Evolutionary conservation across 2,888 invertebrate species (phyloP), one percentile per base, ranked within the genome.

Genomic region (Cylindroiulus punctatus): DNA sequence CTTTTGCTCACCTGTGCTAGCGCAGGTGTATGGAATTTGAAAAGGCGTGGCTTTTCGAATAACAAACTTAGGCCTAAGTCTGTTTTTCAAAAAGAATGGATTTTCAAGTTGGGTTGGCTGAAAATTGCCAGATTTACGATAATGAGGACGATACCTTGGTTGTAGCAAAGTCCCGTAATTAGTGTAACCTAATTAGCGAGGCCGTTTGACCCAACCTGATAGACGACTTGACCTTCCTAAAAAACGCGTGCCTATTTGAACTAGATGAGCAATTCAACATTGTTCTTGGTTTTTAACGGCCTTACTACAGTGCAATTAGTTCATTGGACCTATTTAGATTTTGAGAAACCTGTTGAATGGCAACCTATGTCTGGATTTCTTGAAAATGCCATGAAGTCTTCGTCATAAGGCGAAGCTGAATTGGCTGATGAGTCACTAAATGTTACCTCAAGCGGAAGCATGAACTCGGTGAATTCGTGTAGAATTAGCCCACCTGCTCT

Each of bases 21-120:
- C 26, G 76, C 76, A 76, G 76, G 76, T 76, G 76, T 76, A 14
- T 76, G 76, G 76, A 76, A 76, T 76, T 76, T 30, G 76, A 76
- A 76, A 76, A 76, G 76, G 76, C 76, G 76, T 76, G 76, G 76
- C 30, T 76, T 65, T 65, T 8, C 44, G 26, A 26, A 57, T 47
- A 17, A 47, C 17, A 65, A 12, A 30, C 3, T 30, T 76, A 76
- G 76, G 76, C 76, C 76, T 76, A 76, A 30, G 10, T 76, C 17
- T 76, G 30, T 76, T 76, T 76, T 76, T 17, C 0, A 76, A 76
- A 30, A 76, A 30, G 44, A 44, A 30, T 76, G 2, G 30, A 8
- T 76, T 76, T 76, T 76, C 14, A 30, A 76, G 76, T 76, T 14
- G 3, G 10, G 12, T 76, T 52, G 14, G 19, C 0, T 14, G 22